A percentile compares a stretch with the other conserved stretches of the same genome.
These are phyloP conservation scores for Hirudinaria manillensis DNA, from an alignment of 2,888 invertebrate species.

Conservation along the genomic window DNA sequence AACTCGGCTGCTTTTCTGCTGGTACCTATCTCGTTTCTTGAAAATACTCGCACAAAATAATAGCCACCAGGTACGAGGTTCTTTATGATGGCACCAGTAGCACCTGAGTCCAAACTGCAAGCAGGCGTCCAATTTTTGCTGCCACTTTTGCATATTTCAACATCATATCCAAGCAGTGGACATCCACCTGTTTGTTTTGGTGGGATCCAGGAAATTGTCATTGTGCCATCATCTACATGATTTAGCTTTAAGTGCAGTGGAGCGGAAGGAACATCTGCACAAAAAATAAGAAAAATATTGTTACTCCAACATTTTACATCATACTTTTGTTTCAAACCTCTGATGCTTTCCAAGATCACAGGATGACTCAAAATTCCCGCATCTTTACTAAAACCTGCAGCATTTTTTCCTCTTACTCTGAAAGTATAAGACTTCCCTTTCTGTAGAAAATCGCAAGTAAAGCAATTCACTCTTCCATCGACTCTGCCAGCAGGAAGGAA, in stretches of 20 bases:
- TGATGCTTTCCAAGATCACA: slow-evolving; percentile 13
- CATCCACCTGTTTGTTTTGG: slow-evolving; percentile 54
- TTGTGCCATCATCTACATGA: slow-evolving; percentile 45
- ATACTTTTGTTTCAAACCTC: neutral
- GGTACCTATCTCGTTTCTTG: slow-evolving; percentile 73
- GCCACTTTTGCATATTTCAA: slow-evolving; percentile 47
- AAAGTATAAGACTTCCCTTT: slow-evolving; percentile 63
- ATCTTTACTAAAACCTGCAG: slow-evolving; percentile 27
- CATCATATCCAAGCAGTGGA: slow-evolving; percentile 48
- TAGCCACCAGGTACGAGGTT: slow-evolving; percentile 35
- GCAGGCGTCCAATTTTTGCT: slow-evolving; percentile 17
- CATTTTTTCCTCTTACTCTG: slow-evolving; percentile 63
- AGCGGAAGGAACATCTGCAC: slow-evolving; percentile 42
- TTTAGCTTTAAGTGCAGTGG: slow-evolving; percentile 46
- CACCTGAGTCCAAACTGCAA: slow-evolving; percentile 14
- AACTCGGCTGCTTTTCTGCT: slow-evolving; percentile 45
- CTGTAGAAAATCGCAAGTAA: slow-evolving; percentile 30
- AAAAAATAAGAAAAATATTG: neutral
- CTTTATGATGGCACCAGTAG: slow-evolving; percentile 39
- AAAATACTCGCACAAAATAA: slow-evolving; percentile 78
- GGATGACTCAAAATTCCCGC: neutral
- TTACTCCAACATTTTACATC: slow-evolving; percentile 11
- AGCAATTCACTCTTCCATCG: slow-evolving; percentile 25
- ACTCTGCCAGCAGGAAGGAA: slow-evolving; percentile 32
- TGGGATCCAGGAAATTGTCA: slow-evolving; percentile 52